phyloP scores from a whole-genome alignment of 2,113 vertebrate genomes.

The Chaenocephalus aceratus region DNA sequence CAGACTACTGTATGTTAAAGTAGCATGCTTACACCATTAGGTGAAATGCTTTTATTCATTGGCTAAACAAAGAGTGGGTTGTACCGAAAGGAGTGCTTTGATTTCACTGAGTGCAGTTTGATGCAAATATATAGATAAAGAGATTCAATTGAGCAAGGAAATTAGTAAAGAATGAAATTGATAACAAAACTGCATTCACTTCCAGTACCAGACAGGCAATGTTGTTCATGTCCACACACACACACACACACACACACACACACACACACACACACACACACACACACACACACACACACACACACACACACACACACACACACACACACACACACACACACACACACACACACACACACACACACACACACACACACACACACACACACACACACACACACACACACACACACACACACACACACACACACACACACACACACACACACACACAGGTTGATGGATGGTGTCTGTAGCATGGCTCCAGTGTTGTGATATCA shows the following conservation, averaged over 20 bases:
- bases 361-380: too few species aligned
- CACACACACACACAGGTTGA: slow-evolving; percentile 62
- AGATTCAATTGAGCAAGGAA: slow-evolving; percentile 54
- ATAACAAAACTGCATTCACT: slow-evolving; percentile 84
- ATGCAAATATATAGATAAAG: slow-evolving; percentile 72
- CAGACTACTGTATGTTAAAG: slow-evolving; percentile 84
- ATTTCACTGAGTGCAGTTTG: slow-evolving; percentile 69
- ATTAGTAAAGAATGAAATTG: slow-evolving; percentile 57
- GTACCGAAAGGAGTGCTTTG: slow-evolving; percentile 77
- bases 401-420: too few species aligned
- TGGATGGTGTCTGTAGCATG: slow-evolving; percentile 67
- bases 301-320: too few species aligned
- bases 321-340: too few species aligned
- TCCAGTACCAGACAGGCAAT: slow-evolving; percentile 88
- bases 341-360: too few species aligned
- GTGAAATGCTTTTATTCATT: slow-evolving; percentile 87
- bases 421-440: too few species aligned
- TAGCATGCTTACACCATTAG: slow-evolving; percentile 90
- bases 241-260: background rate
- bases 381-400: too few species aligned
- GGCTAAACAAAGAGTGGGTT: slow-evolving; percentile 86
- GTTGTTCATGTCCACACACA: slow-evolving; percentile 80
- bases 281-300: too few species aligned
- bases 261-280: too few species aligned
- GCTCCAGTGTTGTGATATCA: slow-evolving; percentile 61